Percentiles rank a stretch among this genome's conserved stretches.
Evolutionary conservation across 2,888 invertebrate genomes (phyloP).

Genomic region (Acronicta alni): DNA sequence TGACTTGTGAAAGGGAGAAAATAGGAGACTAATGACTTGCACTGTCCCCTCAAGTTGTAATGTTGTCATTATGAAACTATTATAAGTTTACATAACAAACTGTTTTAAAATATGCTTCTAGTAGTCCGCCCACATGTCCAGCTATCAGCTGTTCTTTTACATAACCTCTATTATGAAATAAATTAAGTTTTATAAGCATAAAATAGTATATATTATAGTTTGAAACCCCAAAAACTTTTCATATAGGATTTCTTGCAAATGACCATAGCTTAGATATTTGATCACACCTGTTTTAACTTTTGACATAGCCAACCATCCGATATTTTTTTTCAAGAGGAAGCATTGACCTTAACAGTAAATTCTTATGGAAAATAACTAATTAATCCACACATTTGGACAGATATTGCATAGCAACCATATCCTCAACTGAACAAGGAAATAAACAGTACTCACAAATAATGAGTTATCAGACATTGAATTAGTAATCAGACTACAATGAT

Average conservation of each 20-base stretch:
- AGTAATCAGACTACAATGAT: slow-evolving; percentile 51
- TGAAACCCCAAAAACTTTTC: no score
- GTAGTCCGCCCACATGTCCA: neutral
- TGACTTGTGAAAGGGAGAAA: no score
- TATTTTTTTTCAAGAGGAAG: neutral
- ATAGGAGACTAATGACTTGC: no score
- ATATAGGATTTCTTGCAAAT: no score
- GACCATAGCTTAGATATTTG: neutral
- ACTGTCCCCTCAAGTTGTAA: no score
- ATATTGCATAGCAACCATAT: slow-evolving; percentile 20
- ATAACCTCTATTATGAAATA: slow-evolving; percentile 28
- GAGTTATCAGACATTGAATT: slow-evolving; percentile 39
- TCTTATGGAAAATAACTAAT: slow-evolving; percentile 9
- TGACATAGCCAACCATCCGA: no score
- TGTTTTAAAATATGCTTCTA: slow-evolving; percentile 2
- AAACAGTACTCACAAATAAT: slow-evolving; percentile 20
- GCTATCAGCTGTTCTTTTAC: slow-evolving; percentile 34
- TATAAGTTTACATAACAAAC: slow-evolving; percentile 1
- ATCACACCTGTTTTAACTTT: neutral
- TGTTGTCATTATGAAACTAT: no score
- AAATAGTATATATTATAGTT: no score
- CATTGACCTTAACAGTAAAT: neutral
- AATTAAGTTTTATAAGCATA: no score
- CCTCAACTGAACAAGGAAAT: slow-evolving; percentile 12
- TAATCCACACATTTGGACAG: neutral